These are phyloP conservation scores for Parauchenoglanis punctatus DNA, from an alignment of 2,797 vertebrate genomes.

Conservation along the genomic window DNA sequence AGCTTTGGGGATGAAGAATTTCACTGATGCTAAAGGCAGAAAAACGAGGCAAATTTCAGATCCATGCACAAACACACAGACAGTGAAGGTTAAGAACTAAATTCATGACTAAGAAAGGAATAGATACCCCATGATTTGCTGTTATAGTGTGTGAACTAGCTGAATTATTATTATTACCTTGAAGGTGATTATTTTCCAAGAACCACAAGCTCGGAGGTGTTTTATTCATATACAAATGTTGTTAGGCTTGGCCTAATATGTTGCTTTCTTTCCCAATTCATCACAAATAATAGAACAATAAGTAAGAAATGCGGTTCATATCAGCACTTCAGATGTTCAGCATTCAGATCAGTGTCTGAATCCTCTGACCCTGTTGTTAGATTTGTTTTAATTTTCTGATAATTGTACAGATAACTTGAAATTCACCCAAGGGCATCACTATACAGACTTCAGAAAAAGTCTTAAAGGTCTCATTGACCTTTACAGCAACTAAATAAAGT, in stretches of 20 bases:
- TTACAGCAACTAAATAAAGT: neutral
- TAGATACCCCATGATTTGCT: no score
- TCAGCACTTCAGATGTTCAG: neutral
- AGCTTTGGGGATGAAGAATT: neutral
- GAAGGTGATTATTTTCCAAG: neutral
- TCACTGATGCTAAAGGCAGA: neutral
- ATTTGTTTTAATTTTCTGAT: neutral
- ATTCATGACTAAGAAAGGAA: neutral
- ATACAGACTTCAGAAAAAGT: neutral
- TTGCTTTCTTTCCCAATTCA: neutral
- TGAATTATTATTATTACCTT: no score
- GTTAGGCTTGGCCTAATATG: neutral
- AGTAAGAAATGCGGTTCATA: neutral
- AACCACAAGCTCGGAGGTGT: neutral
- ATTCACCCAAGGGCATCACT: neutral
- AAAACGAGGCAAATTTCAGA: neutral
- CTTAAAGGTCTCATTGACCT: neutral
- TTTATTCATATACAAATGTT: neutral
- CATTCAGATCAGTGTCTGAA: neutral
- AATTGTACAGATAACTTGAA: neutral
- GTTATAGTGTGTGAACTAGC: neutral
- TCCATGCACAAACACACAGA: neutral
- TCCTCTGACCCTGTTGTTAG: neutral
- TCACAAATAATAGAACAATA: neutral
- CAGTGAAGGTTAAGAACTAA: neutral